Evolutionary conservation across 1,140 invertebrate species (phyloP).

Genomic region (Goniozus legneri): DNA sequence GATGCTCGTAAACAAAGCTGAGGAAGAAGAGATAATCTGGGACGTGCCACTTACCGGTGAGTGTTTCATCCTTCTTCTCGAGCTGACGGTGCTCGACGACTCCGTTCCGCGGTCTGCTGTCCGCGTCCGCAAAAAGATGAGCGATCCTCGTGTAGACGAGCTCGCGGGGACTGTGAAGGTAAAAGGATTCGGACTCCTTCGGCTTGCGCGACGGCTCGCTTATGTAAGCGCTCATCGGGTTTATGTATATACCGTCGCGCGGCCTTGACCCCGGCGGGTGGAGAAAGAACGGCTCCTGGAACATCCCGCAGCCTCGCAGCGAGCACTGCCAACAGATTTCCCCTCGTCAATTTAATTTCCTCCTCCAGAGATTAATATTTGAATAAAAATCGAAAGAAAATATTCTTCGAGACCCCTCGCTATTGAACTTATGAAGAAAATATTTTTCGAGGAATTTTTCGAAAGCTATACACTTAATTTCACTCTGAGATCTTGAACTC

Average conservation of each 20-base stretch:
- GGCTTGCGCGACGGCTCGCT: constrained; percentile 35
- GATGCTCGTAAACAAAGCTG: no score
- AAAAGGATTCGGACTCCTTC: constrained; percentile 69
- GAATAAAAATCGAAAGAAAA: no score
- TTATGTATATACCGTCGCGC: constrained; percentile 76
- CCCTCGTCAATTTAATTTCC: not conserved
- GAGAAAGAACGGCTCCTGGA: constrained; percentile 52
- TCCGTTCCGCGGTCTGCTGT: constrained; percentile 32
- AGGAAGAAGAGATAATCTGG: constrained; percentile 24
- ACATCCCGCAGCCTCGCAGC: constrained; percentile 44
- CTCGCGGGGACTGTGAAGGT: constrained; percentile 75
- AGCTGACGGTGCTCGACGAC: constrained; percentile 17
- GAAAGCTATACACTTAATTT: no score
- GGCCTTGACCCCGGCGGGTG: constrained; percentile 55
- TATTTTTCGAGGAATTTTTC: no score
- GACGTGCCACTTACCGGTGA: constrained; percentile 47
- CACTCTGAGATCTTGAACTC: no score
- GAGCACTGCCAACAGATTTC: constrained; percentile 34
- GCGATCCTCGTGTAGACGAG: constrained; percentile 73
- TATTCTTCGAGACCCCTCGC: no score
- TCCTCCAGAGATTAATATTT: no score
- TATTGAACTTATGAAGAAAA: no score
- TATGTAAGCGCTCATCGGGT: constrained; percentile 65
- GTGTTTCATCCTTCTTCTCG: constrained; percentile 47
- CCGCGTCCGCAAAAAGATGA: constrained; percentile 65